Percentiles rank a stretch among this genome's conserved stretches.
phyloP scores from a whole-genome alignment of 2,888 invertebrate genomes.

The Synanthedon andrenaeformis region DNA sequence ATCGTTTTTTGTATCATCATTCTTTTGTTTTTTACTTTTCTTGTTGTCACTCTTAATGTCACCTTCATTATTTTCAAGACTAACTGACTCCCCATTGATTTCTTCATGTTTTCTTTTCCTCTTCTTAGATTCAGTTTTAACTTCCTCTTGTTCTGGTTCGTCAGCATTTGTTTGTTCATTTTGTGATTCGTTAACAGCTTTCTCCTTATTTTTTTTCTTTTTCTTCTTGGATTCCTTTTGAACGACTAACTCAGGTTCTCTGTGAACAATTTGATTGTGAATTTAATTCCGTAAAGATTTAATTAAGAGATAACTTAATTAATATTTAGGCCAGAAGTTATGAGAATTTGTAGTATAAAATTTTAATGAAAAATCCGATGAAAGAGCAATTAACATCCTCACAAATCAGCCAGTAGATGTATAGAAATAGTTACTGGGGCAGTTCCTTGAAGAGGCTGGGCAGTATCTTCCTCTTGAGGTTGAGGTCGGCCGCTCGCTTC shows the following conservation, averaged over 20 bases:
- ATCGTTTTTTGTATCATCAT: slow-evolving; percentile 2
- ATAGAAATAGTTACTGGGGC: slow-evolving; percentile 33
- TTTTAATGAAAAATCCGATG: no score
- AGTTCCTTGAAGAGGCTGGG: slow-evolving; percentile 77
- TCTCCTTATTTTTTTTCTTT: slow-evolving; percentile 50
- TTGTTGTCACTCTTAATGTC: slow-evolving; percentile 6
- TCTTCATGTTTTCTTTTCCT: not conserved
- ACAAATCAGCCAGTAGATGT: no score
- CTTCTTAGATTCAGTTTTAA: slow-evolving; percentile 14
- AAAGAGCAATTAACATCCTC: no score
- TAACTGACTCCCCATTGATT: not conserved
- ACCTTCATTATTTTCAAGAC: slow-evolving; percentile 4
- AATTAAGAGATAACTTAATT: no score
- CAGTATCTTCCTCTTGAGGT: slow-evolving; percentile 82
- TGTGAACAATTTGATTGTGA: slow-evolving; percentile 17
- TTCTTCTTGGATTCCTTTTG: slow-evolving; percentile 33
- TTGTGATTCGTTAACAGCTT: not conserved
- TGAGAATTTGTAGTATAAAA: no score
- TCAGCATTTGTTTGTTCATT: not conserved
- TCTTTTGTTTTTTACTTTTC: slow-evolving; percentile 15
- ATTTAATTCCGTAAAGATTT: not conserved
- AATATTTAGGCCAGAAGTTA: no score
- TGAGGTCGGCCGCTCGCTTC: slow-evolving; percentile 78
- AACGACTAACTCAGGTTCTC: slow-evolving; percentile 45
- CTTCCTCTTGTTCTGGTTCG: slow-evolving; percentile 4